Conservation (phyloP, 2,888 invertebrate species). For the Pseudanteris insignis region DNA sequence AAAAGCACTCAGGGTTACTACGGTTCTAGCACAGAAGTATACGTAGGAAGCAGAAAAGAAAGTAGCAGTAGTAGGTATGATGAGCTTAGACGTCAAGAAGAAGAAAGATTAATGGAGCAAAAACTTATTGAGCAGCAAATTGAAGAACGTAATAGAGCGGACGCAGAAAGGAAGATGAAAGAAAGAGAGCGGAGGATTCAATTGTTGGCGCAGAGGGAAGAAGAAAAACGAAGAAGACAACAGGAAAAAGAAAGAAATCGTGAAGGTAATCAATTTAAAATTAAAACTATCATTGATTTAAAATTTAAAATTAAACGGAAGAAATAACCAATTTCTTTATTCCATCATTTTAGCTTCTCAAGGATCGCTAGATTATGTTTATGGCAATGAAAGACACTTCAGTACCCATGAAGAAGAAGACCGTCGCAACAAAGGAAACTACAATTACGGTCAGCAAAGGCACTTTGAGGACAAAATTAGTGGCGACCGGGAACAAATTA, state of each 20-base stretch:
- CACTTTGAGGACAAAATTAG: constrained; percentile 45
- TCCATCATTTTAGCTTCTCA: constrained; percentile 17
- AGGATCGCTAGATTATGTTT: constrained; percentile 46
- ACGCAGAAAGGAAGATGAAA: constrained; percentile 17
- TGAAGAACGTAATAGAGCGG: constrained; percentile 29
- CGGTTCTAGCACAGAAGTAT: constrained; percentile 27
- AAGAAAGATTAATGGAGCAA: constrained; percentile 30
- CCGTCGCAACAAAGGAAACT: constrained; percentile 13
- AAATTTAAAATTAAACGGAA: background rate
- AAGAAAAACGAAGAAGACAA: constrained; percentile 18
- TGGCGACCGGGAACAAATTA: constrained; percentile 54
- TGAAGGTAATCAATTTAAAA: too few relatives aligned
- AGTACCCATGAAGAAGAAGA: constrained; percentile 40
- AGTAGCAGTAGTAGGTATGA: constrained; percentile 20
- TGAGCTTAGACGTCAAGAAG: constrained; percentile 25
- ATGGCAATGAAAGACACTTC: constrained; percentile 52
- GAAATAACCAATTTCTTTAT: background rate
- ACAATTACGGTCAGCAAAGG: constrained; percentile 17
- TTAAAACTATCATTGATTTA: too few relatives aligned
- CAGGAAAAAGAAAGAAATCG: constrained; percentile 23
- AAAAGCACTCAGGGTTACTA: constrained; percentile 7
- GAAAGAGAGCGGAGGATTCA: constrained; percentile 16
- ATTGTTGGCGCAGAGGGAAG: constrained; percentile 22
- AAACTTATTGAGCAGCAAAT: constrained; percentile 26
- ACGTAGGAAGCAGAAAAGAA: constrained; percentile 15